Evolutionary conservation across 30 jellyfish, hydroid and myxozoan genomes (phyloP), one percentile per base, ranked within the genome.

Genomic region (Cassiopea andromeda): DNA sequence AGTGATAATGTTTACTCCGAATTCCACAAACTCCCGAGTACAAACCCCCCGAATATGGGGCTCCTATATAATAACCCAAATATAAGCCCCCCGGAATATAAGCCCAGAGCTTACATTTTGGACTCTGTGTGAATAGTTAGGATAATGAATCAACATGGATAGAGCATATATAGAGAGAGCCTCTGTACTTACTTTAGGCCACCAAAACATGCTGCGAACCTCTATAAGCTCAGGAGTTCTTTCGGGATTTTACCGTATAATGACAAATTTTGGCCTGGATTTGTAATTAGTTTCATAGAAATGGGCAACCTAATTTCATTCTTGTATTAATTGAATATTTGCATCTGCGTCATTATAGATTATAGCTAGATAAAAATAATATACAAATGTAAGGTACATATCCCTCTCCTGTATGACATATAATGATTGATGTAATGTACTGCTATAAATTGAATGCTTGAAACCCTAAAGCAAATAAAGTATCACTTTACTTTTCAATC

Each of bases 301-400:
- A 6, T 61, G 10, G 19, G 73, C 73, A 61, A 1, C 73, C 4
- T 8, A 13, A 8, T 61, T 61, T 61, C 68, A 61, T 8, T 6
- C 73, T 14, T 61, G 14, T 27, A 17, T 70, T n/a, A 15, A 70
- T 70, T 2, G 50, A 70, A 70, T 70, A 2, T 43, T 5, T 70
- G 49, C 79, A 70, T 70, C 3, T 70, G 54, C 79, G 79, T 70
- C 54, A 43, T 38, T 16, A 70, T 70, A 70, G 79, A 70, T 70
- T 70, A n/a, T 70, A 70, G 54, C 79, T 8, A 70, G 48, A 70
- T 70, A 16, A 70, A 17, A 7, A 43, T n/a, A 67, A 15, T 70
- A 70, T 70, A 70, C 38, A 70, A 70, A 70, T 70, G 19, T 70
- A 16, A 70, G 54, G 79, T 70, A 70, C 79, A 70, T 70, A 70